A percentile compares a stretch with the other conserved stretches of the same genome.
These are phyloP conservation scores for Cyrtorhinus lividipennis DNA, from an alignment of 1,140 invertebrate species.

Conservation along the genomic window DNA sequence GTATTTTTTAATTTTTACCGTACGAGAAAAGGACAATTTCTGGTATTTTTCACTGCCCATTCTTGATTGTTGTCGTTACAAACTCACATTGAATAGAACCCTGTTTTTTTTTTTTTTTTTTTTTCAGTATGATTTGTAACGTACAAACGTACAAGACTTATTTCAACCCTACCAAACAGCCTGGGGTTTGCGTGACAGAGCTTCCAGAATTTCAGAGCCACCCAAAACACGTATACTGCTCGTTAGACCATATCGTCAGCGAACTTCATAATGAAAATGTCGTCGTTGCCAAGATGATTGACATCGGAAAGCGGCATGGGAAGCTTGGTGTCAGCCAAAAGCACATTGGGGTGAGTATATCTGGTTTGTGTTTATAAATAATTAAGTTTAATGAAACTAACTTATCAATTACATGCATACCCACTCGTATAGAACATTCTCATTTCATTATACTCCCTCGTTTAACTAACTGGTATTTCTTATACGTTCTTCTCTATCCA, in stretches of 20 bases:
- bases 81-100: no score
- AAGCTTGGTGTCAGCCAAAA: neutral
- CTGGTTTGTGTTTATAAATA: no score
- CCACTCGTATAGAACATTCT: no score
- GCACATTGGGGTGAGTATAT: neutral
- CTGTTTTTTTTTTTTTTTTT: neutral
- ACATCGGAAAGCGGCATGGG: neutral
- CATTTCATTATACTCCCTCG: no score
- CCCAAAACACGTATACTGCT: neutral
- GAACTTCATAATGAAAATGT: neutral
- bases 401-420: no score
- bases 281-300: neutral
- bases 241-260: neutral
- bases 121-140: neutral
- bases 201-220: neutral
- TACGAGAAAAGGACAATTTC: no score
- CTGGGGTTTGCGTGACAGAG: neutral
- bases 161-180: neutral
- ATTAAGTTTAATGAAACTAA: no score
- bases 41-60: no score
- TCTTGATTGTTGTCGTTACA: no score
- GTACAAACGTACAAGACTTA: neutral
- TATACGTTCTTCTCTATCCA: neutral
- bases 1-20: no score
- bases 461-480: neutral